Conservation (phyloP, 2,113 vertebrate species). For the Delphinus delphis region DNA sequence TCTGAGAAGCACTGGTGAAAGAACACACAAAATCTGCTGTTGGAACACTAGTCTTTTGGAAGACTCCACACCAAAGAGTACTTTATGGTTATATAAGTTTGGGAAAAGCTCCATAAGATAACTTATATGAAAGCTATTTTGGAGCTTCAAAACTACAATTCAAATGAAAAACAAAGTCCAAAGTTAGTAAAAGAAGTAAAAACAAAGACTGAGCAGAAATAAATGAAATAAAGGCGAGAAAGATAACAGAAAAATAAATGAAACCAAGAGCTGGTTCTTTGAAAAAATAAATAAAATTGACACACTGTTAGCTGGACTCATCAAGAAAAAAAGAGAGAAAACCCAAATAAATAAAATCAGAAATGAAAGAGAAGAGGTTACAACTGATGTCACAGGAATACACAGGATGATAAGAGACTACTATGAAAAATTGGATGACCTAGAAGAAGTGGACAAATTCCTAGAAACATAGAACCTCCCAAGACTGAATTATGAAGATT, state of each 20-base stretch:
- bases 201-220: background rate
- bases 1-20: background rate
- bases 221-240: background rate
- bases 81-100: background rate
- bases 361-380: background rate
- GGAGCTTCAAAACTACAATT: background rate
- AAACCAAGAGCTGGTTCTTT: background rate
- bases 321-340: background rate
- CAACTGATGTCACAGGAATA: background rate
- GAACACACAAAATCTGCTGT: background rate
- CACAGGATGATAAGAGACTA: background rate
- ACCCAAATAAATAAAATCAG: background rate
- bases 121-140: background rate
- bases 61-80: background rate
- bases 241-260: background rate
- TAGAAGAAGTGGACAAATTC: too few relatives aligned
- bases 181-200: background rate
- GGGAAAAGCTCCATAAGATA: background rate
- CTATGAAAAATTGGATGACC: background rate
- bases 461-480: too few relatives aligned
- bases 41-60: background rate
- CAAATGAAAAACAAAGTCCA: background rate
- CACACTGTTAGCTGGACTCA: background rate
- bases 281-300: background rate
- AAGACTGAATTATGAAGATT: too few relatives aligned